These are phyloP conservation scores for Syndactyla subalaris DNA, from an alignment of 2,797 vertebrate genomes.

Conservation along the genomic window DNA sequence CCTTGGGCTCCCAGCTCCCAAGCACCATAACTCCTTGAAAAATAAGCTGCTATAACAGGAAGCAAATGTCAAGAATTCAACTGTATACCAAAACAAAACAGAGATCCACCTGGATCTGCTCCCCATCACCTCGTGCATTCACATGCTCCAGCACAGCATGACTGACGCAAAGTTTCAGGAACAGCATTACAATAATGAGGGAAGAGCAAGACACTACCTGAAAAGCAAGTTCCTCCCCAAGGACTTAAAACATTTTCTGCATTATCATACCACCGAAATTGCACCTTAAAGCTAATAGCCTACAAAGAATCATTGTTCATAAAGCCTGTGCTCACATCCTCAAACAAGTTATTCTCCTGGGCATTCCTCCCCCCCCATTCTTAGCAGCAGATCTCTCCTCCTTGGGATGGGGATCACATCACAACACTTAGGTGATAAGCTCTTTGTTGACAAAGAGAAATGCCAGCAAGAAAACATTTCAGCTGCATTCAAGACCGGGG, in stretches of 20 bases:
- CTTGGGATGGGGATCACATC: constrained; percentile 21
- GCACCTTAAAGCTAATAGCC: background rate
- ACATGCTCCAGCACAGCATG: constrained; percentile 4
- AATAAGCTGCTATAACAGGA: background rate
- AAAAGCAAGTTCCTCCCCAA: constrained; percentile 42
- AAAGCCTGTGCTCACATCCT: constrained; percentile 5
- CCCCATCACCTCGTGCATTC: constrained; percentile 52
- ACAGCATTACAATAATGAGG: constrained; percentile 24
- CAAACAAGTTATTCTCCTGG: background rate
- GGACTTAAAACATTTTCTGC: constrained; percentile 42
- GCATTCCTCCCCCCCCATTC: background rate
- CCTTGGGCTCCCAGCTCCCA: background rate
- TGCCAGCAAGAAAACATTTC: constrained; percentile 34
- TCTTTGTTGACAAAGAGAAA: constrained; percentile 51
- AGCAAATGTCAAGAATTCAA: background rate
- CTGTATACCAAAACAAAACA: constrained; percentile 34
- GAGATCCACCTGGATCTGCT: constrained; percentile 57
- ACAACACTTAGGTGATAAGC: constrained; percentile 12
- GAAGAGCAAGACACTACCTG: constrained; percentile 26
- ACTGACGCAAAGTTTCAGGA: constrained; percentile 3
- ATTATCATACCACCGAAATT: constrained; percentile 23
- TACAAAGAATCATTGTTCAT: background rate
- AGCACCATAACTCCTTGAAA: background rate
- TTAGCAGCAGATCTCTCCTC: background rate
- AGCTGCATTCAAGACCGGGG: background rate